Percentiles rank a stretch among this genome's conserved stretches.
Evolutionary conservation across 2,888 invertebrate species (phyloP).

Genomic region (Aphodius granarius): DNA sequence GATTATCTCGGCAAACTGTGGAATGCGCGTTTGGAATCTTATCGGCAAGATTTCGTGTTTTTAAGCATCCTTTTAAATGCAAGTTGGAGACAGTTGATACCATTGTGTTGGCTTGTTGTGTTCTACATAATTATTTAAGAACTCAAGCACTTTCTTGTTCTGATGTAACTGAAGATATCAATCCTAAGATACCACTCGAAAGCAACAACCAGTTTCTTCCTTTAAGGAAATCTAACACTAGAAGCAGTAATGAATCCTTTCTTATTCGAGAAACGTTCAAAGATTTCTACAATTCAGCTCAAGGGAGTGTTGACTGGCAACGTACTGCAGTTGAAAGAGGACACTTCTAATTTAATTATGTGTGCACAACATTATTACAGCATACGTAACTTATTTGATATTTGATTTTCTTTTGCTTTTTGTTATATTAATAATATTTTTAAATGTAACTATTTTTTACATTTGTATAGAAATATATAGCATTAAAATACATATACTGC

Average conservation of each 20-base stretch:
- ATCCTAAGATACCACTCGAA: not conserved
- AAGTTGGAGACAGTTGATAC: not conserved
- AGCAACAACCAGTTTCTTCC: not conserved
- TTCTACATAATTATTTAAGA: constrained; percentile 5
- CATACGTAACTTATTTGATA: too few species aligned
- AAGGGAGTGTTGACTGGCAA: not conserved
- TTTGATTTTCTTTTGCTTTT: too few species aligned
- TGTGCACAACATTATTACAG: too few species aligned
- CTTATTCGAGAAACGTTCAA: not conserved
- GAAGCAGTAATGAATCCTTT: not conserved
- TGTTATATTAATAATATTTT: too few species aligned
- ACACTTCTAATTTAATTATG: too few species aligned
- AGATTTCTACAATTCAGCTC: not conserved
- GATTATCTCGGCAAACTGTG: not conserved
- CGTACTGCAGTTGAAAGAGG: too few species aligned
- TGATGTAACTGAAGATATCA: not conserved
- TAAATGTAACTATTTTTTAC: too few species aligned
- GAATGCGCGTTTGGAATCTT: constrained; percentile 13
- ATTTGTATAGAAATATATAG: too few species aligned
- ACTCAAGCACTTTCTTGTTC: not conserved
- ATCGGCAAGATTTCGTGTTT: not conserved
- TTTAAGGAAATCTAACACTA: not conserved
- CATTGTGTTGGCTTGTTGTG: not conserved
- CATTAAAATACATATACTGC: too few species aligned
- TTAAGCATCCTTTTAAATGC: not conserved